Evolutionary conservation across 2,797 vertebrate genomes (phyloP), one percentile per base, ranked within the genome.

Genomic region (Pteronotus mesoamericanus): DNA sequence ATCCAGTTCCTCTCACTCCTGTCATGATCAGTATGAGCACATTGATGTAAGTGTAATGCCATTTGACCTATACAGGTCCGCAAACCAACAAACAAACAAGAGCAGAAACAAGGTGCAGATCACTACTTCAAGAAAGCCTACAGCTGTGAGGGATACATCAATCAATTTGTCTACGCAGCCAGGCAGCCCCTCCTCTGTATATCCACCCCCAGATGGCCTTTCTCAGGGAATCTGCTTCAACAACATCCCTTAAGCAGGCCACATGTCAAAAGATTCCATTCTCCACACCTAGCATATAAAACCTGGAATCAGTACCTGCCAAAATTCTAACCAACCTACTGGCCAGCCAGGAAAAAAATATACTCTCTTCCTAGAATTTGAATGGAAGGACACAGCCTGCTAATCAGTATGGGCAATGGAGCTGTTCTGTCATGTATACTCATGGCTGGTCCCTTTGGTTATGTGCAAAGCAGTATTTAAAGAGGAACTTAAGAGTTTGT

Each of bases 91-190:
- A 55, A 51, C 37, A 66, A 55, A 85, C 39, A 66, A 32, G 0
- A 2, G 44, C 39, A 15, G 11, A 6, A 4, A 19, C 4, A 22
- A 64, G n/a, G 34, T 19, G 12, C 16, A 18, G 59, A 10, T 24
- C 42, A 57, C 22, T 55, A 32, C 24, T 51, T 42, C 37, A 7
- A 18, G n/a, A 64, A 57, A 44, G 24, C 11, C 55, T 61, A 9
- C 9, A 59, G 26, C 83, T n/a, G 19, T n/a, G 5, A 29, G 2
- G 11, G 59, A 51, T 0, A 0, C 0, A 0, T n/a, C 42, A 4
- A 29, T 91, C 84, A 48, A 5, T 69, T 22, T 59, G 6, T 83
- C 37, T 11, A 15, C 55, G 8, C 3, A 7, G 18, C n/a, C n/a
- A 0, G 10, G 12, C 6, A 18, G 11, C 24, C 26, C 34, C 21